These are phyloP conservation scores for Siderastrea siderea DNA, from an alignment of 92 coral and sea anemone genomes.

Conservation along the genomic window DNA sequence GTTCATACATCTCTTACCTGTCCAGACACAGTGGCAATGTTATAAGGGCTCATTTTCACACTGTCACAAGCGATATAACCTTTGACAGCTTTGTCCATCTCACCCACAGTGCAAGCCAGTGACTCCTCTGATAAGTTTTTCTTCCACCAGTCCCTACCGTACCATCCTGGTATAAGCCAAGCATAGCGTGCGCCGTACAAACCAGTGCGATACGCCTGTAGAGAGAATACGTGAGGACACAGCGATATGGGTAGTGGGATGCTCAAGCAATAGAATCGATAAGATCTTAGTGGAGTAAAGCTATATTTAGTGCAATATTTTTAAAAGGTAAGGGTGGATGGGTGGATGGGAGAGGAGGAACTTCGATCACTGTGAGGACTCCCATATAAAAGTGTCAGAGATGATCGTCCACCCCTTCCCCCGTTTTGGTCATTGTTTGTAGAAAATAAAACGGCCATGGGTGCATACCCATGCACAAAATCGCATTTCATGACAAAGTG, in stretches of 20 bases:
- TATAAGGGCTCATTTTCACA: slow-evolving; percentile 50
- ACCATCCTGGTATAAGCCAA: slow-evolving; percentile 77
- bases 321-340: too few relatives aligned
- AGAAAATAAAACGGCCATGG: too few relatives aligned
- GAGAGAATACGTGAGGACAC: neutral
- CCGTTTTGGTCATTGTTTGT: too few relatives aligned
- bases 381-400: too few relatives aligned
- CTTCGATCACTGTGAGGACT: too few relatives aligned
- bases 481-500: too few relatives aligned
- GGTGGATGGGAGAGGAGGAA: too few relatives aligned
- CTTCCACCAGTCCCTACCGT: slow-evolving; percentile 69
- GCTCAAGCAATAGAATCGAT: neutral
- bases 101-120: slow-evolving; percentile 45
- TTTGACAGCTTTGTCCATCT: slow-evolving; percentile 61
- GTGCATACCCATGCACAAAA: too few relatives aligned
- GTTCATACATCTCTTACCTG: slow-evolving; percentile 18
- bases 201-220: slow-evolving; percentile 59
- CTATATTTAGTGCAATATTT: too few relatives aligned
- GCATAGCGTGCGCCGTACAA: slow-evolving; percentile 70
- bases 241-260: neutral
- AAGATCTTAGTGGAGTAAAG: too few relatives aligned
- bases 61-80: slow-evolving; percentile 55
- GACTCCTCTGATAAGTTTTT: slow-evolving; percentile 33
- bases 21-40: slow-evolving; percentile 46
- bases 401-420: too few relatives aligned